Evolutionary conservation across 2,113 vertebrate species (phyloP), one percentile per base, ranked within the genome.

Genomic region (Cnemophilus loriae): DNA sequence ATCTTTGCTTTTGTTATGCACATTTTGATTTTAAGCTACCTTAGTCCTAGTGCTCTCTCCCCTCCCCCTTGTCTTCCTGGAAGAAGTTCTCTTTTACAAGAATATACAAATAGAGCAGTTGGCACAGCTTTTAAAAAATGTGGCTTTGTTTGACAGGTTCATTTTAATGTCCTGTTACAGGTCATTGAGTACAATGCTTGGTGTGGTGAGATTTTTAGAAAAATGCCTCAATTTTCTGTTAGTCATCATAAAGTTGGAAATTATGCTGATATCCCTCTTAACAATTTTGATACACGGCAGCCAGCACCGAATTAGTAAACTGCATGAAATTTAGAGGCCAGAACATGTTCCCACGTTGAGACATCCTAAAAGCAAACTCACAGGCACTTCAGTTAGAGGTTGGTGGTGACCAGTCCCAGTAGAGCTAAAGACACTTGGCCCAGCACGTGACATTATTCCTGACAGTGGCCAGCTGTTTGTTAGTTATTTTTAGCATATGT

Each of bases 341-440:
- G 76, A 50, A 55, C 19, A 27, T 3, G 1, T 50, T 57, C 49
- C 46, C 33, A 10, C 7, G 41, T 39, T 33, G 69, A 87, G 27
- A 64, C 30, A 32, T 26, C 46, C 35, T n/a, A 61, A 42, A 87
- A 44, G 6, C 42, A 67, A 74, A 49, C 22, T 63, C 24, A 14
- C 15, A 12, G 46, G n/a, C 37, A 84, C 56, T 52, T 77, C 53
- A 35, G 17, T 55, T 46, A 56, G 30, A 83, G 47, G n/a, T 2
- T 22, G n/a, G 17, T 74, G 56, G 50, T 1, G 0, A 57, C 41
- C 0, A 0, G 49, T 64, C 30, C 44, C 2, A 2, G 33, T 7
- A 55, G 53, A 91, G 13, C 39, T 63, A 8, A 53, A 55, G 67
- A 75, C 30, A 46, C 26, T 65, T 50, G 55, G 35, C 56, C 30